phyloP scores from a whole-genome alignment of 1,140 invertebrate species.

The Andrena cerasifolii region DNA sequence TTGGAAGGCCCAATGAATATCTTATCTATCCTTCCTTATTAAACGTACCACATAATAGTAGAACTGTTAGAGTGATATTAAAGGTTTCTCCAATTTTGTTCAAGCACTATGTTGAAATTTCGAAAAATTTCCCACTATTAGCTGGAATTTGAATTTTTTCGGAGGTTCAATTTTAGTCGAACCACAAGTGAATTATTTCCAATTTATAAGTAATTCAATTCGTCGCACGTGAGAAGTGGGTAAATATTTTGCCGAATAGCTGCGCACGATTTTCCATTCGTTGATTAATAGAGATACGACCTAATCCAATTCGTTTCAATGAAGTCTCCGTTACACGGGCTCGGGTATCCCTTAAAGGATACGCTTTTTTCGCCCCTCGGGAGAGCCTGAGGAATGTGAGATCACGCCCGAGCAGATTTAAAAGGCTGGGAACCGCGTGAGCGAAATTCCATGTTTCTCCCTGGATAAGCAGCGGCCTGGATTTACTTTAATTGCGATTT shows the following conservation, averaged over 20 bases:
- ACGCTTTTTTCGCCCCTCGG: not conserved
- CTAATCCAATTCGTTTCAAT: not conserved
- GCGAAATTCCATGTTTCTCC: conserved; percentile 49
- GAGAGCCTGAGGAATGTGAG: conserved; percentile 2
- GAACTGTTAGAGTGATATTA: too few species aligned
- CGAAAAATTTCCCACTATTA: too few species aligned
- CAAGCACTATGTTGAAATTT: too few species aligned
- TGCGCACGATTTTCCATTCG: not conserved
- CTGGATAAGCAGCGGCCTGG: conserved; percentile 23
- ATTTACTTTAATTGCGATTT: conserved; percentile 63
- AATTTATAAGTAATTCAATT: too few species aligned
- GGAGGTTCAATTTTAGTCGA: too few species aligned
- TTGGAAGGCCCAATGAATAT: too few species aligned
- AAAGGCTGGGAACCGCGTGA: conserved; percentile 1
- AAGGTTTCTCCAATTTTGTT: too few species aligned
- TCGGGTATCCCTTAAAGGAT: not conserved
- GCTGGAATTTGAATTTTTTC: too few species aligned
- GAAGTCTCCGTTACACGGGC: not conserved
- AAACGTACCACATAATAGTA: too few species aligned
- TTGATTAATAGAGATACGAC: not conserved
- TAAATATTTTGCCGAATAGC: not conserved
- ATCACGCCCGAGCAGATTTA: conserved; percentile 46
- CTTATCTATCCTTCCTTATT: too few species aligned
- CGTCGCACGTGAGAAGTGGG: not conserved
- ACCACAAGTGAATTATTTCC: too few species aligned